phyloP scores from a whole-genome alignment of 2,888 invertebrate genomes.

The Opisthograptis luteolata region DNA sequence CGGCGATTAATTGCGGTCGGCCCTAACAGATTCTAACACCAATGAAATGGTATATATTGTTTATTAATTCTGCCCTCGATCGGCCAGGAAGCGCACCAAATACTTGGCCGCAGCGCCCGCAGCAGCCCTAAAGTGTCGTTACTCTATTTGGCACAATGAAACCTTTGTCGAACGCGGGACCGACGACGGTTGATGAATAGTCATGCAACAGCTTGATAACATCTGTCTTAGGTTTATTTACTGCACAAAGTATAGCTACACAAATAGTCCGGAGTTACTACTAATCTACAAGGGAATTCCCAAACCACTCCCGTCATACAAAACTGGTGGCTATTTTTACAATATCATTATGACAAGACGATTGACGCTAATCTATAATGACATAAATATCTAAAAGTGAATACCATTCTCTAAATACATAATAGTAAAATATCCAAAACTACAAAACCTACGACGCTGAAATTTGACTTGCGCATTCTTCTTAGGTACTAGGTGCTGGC shows the following conservation, averaged over 20 bases:
- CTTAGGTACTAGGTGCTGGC: too few relatives aligned
- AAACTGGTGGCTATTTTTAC: too few relatives aligned
- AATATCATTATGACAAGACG: too few relatives aligned
- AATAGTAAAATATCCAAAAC: too few relatives aligned
- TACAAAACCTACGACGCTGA: too few relatives aligned
- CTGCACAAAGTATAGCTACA: neutral
- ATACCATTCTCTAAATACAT: too few relatives aligned
- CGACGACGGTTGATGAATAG: slow-evolving; percentile 9
- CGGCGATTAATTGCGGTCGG: too few relatives aligned
- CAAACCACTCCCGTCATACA: too few relatives aligned
- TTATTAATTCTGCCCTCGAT: slow-evolving; percentile 19
- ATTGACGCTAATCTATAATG: too few relatives aligned
- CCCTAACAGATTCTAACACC: neutral
- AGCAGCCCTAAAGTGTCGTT: slow-evolving; percentile 35
- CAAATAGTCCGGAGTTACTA: neutral
- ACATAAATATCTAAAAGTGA: too few relatives aligned
- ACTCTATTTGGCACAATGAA: slow-evolving; percentile 54
- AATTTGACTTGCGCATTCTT: too few relatives aligned
- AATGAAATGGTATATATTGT: neutral
- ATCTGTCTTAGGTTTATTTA: neutral
- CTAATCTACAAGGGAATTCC: too few relatives aligned
- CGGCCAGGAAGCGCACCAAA: slow-evolving; percentile 29
- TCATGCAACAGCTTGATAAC: slow-evolving; percentile 10
- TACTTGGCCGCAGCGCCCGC: slow-evolving; percentile 26
- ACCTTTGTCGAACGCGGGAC: slow-evolving; percentile 41